These are phyloP conservation scores for Daubentonia madagascariensis DNA, from an alignment of 2,113 vertebrate genomes.

Conservation along the genomic window DNA sequence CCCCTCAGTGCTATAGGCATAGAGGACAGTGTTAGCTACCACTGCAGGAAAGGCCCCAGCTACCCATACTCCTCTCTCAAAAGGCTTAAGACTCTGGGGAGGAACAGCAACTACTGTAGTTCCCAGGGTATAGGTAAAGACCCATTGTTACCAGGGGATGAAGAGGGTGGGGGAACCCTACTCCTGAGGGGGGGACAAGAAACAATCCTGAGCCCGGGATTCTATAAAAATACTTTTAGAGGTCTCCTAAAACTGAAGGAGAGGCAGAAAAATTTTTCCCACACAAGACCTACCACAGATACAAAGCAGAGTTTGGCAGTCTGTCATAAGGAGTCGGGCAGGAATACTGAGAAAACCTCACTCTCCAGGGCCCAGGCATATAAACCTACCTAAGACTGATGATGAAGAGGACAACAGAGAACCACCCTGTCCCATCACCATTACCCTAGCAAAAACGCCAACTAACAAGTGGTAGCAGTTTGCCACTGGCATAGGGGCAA, in stretches of 20 bases:
- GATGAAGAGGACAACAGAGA: neutral
- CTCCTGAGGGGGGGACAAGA: neutral
- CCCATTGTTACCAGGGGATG: neutral
- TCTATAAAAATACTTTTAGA: neutral
- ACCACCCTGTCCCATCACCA: neutral
- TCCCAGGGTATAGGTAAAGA: neutral
- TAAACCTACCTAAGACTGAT: neutral
- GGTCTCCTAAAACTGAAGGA: neutral
- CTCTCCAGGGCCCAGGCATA: neutral
- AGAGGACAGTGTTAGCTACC: neutral
- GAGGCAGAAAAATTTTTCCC: neutral
- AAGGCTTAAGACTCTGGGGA: neutral
- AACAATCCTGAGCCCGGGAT: neutral
- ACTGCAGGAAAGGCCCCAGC: neutral
- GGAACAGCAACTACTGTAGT: neutral
- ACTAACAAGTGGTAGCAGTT: neutral
- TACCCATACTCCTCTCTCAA: neutral
- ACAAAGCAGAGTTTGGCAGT: neutral
- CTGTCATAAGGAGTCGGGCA: neutral
- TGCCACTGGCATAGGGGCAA: neutral
- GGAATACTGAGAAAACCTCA: neutral
- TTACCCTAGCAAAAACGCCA: neutral
- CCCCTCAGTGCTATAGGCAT: neutral
- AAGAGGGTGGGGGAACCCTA: accelerated
- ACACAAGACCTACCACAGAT: neutral